A percentile compares a stretch with the other conserved stretches of the same genome.
These are phyloP conservation scores for Resseliella maxima DNA, from an alignment of 2,888 invertebrate genomes.

Conservation along the genomic window DNA sequence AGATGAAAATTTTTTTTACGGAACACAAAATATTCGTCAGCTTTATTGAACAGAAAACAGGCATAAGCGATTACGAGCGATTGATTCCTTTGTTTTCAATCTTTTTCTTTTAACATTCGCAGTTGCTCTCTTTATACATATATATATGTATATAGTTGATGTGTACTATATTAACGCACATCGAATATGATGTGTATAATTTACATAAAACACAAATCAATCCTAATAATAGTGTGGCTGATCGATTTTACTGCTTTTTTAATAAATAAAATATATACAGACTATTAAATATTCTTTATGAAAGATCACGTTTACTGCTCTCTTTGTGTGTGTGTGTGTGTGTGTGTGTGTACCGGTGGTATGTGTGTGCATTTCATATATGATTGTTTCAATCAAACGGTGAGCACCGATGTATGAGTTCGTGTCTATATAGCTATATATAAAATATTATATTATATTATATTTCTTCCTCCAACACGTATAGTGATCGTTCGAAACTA, in stretches of 20 bases:
- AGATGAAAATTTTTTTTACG: neutral
- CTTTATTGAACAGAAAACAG: neutral
- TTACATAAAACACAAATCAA: constrained; percentile 38
- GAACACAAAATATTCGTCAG: neutral
- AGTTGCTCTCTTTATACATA: neutral
- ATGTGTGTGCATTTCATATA: neutral
- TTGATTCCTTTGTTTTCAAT: constrained; percentile 1
- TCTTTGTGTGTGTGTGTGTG: neutral
- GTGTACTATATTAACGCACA: constrained; percentile 9
- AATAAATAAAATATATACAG: neutral
- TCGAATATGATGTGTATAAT: constrained; percentile 38
- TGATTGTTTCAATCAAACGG: neutral
- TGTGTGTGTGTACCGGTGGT: neutral
- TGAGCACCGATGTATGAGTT: neutral
- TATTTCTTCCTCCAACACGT: neutral
- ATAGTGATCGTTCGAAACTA: neutral
- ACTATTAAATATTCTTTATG: no score
- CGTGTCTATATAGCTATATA: neutral
- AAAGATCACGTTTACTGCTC: neutral
- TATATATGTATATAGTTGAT: neutral
- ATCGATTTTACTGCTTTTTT: constrained; percentile 19
- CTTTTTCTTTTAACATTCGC: neutral
- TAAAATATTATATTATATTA: no score
- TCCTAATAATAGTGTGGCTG: constrained; percentile 20
- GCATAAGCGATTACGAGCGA: neutral